Evolutionary conservation across 2,888 invertebrate genomes (phyloP), one percentile per base, ranked within the genome.

Genomic region (Congeria kusceri): DNA sequence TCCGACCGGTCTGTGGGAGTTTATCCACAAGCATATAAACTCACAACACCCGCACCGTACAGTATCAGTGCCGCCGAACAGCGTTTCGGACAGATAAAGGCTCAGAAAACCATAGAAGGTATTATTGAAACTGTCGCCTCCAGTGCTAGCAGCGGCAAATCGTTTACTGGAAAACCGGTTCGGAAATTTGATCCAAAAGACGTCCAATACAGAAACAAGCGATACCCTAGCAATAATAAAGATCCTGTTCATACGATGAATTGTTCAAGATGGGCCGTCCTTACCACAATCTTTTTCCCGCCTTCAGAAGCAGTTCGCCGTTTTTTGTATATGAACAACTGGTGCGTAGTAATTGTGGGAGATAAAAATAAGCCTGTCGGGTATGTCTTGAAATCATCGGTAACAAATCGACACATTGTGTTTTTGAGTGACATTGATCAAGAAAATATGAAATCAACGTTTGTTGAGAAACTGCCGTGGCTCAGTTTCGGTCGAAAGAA

Each of bases 401-500:
- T 46, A 9, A 18, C 5, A 13, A 46, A 47, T 39, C 20, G 27
- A 20, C 32, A 11, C 25, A 28, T 28, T 47, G 46, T 72, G 15
- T 72, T 65, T 49, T 64, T 72, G 2, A 47, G 57, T 7, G 18
- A 56, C 15, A 47, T 46, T 7, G 72, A 72, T 18, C 72, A 72
- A 29, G 32, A 28, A 3, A 29, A 23, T 9, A 32, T 72, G 13
- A 58, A 57, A 29, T 64, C 65, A 1, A 32, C 57, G 13, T 39
- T 77, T 32, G 58, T 71, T 46, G 32, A 63, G 0, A 11, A 28
- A 11, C 49, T 77, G 25, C 72, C 77, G 11, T 29, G 56, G 25
- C 67, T 58, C 23, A 44, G 56, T 28, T 68, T 68, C 32, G 57
- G 62, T 1, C 44, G 77, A 28, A 77, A 77, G 29, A 77, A 77